Base-by-base conservation (phyloP, 2,888 invertebrate species). In the Noctua fimbriata region DNA sequence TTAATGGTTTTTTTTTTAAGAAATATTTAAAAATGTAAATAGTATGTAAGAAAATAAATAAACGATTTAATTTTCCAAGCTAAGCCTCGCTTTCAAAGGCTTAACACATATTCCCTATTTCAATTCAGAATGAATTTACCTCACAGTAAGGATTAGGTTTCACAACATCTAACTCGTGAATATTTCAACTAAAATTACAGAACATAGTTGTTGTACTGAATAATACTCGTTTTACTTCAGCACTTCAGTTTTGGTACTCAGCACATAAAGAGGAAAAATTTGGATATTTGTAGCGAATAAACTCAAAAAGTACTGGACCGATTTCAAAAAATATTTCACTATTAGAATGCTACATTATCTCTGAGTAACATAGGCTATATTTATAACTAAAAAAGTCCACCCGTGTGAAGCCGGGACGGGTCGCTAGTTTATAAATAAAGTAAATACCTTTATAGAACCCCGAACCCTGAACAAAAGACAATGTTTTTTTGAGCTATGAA, bases 51-150 rank as follows among this genome's bases (percentile, higher is more conserved):
- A n/a, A n/a, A n/a, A n/a, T n/a, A n/a, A n/a, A n/a, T n/a, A n/a
- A n/a, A n/a, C n/a, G n/a, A n/a, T n/a, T n/a, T n/a, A 24, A n/a
- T 60, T 3, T 28, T 10, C 12, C 32, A 49, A 73, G 16, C 47
- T 49, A 47, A 67, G 58, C 67, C 32, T 18, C n/a, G 21, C 52
- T 69, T 41, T 32, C 78, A 55, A 72, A 72, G 24, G 47, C 69
- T 78, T 83, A 72, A 6, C 12, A 28, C 16, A n/a, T 69, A 72
- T 49, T 47, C 32, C n/a, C 16, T 65, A 60, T 73, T 70, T 79
- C 28, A 84, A 55, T 52, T 52, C 66, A 18, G 44, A 52, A 73
- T 70, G 28, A 78, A 84, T 82, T 84, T 66, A 24, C 71, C 52
- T 70, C 44, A 60, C 32, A 28, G 63, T 36, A 9, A n/a, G 52